Evolutionary conservation across 2,113 vertebrate genomes (phyloP), one percentile per base, ranked within the genome.

Genomic region (Sminthopsis crassicaudata): DNA sequence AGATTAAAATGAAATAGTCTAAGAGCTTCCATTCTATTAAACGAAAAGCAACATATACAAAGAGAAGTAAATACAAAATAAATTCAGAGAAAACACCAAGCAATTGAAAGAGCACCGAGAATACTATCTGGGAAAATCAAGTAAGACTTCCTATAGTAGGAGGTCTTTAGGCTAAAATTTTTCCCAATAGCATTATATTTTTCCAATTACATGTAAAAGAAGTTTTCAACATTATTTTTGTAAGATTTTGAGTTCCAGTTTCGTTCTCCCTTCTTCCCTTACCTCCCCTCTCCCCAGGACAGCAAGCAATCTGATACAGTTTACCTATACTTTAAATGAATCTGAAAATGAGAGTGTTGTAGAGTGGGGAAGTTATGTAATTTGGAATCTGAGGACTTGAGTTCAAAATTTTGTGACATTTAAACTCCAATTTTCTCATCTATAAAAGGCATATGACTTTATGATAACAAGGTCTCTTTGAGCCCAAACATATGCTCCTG

Each of bases 321-420:
- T 51, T 10, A 51, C 8, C 25, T 27, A 57, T 57, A 57, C 26
- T 57, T 27, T 57, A 57, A 57, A 36, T 36, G 30, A 67, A 67
- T 3, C 30, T 67, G 12, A 67, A 67, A 2, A 60, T 30, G 27
- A 60, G 57, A 60, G 12, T 67, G 30, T 36, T 1, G 3, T 36
- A 67, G 30, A 67, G 30, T 67, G 55, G 9, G 55, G 57, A 67
- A 67, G 57, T 36, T 36, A 5, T 36, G 2, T 84, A 16, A n/a
- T 76, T 11, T 76, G 36, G 60, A n/a, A 19, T 92, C 91, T 76
- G 54, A 95, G 84, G 54, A 22, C 2, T 92, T 89, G n/a, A 2
- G 27, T 76, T 96, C 48, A 92, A 53, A 46, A 23, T 84, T n/a
- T 67, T 67, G 60, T 84, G 67, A 84, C 67, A 42, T 42, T 84